Conservation (phyloP, 2,888 invertebrate genomes). For the Thalpophila matura region DNA sequence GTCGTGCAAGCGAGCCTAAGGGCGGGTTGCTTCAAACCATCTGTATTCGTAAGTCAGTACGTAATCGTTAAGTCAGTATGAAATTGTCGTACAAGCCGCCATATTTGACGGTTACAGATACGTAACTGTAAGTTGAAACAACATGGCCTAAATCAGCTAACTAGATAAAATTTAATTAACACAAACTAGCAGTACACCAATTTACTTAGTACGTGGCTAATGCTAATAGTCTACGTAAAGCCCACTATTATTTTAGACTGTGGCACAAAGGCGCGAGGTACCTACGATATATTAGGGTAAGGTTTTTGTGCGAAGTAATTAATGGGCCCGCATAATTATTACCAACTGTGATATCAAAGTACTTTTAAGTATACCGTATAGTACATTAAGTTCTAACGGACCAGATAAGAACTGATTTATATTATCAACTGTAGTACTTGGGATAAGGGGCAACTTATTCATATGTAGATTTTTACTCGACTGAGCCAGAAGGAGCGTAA, state of each 20-base stretch:
- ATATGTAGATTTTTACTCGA: too few species aligned
- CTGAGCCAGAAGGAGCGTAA: too few species aligned
- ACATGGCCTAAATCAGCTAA: conserved; percentile 17
- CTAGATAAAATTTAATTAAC: conserved; percentile 30
- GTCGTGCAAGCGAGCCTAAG: conserved; percentile 9
- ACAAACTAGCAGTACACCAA: background rate
- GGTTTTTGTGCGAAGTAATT: conserved; percentile 48
- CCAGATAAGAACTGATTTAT: conserved; percentile 44
- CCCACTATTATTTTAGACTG: conserved; percentile 32
- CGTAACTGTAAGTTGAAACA: too few species aligned
- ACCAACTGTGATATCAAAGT: conserved; percentile 35
- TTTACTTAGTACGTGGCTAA: conserved; percentile 8
- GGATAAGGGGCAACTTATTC: background rate
- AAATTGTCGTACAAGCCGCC: too few species aligned
- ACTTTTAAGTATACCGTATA: conserved; percentile 37
- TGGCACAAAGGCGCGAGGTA: conserved; percentile 28
- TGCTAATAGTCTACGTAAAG: conserved; percentile 8
- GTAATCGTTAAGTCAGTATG: too few species aligned
- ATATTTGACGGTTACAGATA: too few species aligned
- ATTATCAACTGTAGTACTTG: conserved; percentile 20
- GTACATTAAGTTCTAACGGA: conserved; percentile 30
- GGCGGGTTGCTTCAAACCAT: too few species aligned
- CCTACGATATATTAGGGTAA: conserved; percentile 36
- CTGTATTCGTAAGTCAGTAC: too few species aligned
- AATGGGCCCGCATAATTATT: conserved; percentile 48